Percentiles rank a stretch among this genome's conserved stretches.
Conservation (phyloP, 2,888 invertebrate species). For the Limnephilus auricula region DNA sequence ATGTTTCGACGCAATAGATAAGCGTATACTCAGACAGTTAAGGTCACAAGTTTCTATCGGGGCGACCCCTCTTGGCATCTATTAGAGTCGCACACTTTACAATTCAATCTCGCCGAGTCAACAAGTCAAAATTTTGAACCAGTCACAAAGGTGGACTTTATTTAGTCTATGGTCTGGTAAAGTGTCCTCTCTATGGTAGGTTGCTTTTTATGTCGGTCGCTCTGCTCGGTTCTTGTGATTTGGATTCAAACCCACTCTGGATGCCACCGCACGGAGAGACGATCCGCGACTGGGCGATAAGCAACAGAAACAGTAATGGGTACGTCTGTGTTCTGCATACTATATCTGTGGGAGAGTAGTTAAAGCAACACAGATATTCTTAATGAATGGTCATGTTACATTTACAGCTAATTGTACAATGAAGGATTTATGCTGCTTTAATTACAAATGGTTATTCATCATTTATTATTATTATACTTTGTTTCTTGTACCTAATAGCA, state of each 20-base stretch:
- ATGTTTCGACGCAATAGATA: constrained; percentile 61
- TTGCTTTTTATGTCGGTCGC: constrained; percentile 11
- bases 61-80: constrained; percentile 35
- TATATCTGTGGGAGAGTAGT: constrained; percentile 27
- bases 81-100: constrained; percentile 31
- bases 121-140: constrained; percentile 9
- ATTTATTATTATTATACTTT: not conserved
- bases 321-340: constrained; percentile 34
- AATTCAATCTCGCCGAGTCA: not conserved
- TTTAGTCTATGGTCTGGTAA: constrained; percentile 23
- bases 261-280: constrained; percentile 26
- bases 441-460: constrained; percentile 24
- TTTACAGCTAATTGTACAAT: constrained; percentile 11
- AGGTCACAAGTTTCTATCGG: constrained; percentile 48
- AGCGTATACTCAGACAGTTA: constrained; percentile 64
- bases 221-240: constrained; percentile 35
- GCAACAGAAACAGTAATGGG: constrained; percentile 10
- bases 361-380: constrained; percentile 33
- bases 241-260: constrained; percentile 16
- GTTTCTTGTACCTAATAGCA: not conserved
- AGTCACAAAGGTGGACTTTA: not conserved
- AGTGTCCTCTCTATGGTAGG: constrained; percentile 32
- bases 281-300: not conserved
- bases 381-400: not conserved
- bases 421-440: constrained; percentile 29